Evolutionary conservation across 2,888 invertebrate species (phyloP).

Genomic region (Caenorhabditis sinica): DNA sequence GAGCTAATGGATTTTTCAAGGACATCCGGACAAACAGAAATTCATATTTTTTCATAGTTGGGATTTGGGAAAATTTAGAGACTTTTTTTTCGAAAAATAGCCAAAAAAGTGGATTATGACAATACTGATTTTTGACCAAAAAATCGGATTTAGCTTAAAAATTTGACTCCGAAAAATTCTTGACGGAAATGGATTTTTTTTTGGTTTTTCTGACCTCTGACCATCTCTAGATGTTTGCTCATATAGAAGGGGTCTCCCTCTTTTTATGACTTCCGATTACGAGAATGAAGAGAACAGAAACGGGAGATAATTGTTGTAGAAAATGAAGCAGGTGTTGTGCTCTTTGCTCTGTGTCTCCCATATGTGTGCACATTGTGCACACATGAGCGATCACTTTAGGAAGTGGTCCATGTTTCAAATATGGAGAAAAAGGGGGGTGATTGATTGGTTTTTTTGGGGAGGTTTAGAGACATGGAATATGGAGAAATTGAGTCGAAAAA

Average conservation of each 20-base stretch:
- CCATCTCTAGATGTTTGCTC: neutral
- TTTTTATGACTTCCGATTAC: neutral
- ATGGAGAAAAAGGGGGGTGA: neutral
- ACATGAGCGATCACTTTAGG: conserved; percentile 48
- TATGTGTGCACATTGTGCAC: conserved; percentile 19
- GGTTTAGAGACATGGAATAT: neutral
- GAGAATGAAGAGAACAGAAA: conserved; percentile 14
- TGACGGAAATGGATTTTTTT: too few relatives aligned
- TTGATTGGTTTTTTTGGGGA: neutral
- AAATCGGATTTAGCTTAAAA: too few relatives aligned
- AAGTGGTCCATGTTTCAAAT: conserved; percentile 2
- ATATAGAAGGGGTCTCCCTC: neutral
- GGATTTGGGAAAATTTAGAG: neutral
- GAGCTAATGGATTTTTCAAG: neutral
- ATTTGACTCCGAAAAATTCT: too few relatives aligned
- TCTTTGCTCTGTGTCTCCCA: conserved; percentile 6
- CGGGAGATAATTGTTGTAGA: conserved; percentile 29
- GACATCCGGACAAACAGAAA: too few relatives aligned
- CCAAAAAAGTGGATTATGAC: neutral
- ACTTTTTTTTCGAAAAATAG: neutral
- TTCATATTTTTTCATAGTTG: neutral
- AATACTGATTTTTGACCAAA: neutral
- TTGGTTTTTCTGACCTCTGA: too few relatives aligned
- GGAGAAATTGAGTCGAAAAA: neutral
- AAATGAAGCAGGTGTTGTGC: conserved; percentile 12